phyloP scores from a whole-genome alignment of 2,797 vertebrate genomes.

The Brotula barbata region DNA sequence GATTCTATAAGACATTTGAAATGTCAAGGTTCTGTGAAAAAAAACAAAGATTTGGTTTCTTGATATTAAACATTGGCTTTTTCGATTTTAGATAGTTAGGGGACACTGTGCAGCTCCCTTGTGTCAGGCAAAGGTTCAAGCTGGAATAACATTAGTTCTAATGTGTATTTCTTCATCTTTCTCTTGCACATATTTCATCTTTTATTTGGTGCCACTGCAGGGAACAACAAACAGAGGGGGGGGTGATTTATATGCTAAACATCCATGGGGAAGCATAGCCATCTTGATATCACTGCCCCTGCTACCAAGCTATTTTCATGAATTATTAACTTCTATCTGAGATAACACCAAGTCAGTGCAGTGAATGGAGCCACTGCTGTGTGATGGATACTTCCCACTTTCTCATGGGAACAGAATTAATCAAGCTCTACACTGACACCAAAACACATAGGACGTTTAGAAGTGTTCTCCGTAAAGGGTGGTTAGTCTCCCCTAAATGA shows the following conservation, averaged over 20 bases:
- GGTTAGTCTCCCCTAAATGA: neutral
- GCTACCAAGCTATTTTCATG: slow-evolving; percentile 61
- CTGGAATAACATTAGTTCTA: slow-evolving; percentile 6
- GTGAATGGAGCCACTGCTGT: slow-evolving; percentile 46
- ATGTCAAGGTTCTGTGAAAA: no score
- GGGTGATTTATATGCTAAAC: slow-evolving; percentile 61
- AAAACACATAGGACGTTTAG: slow-evolving; percentile 41
- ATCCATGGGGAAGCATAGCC: slow-evolving; percentile 56
- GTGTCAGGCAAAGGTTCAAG: slow-evolving; percentile 3
- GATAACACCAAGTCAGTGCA: slow-evolving; percentile 64
- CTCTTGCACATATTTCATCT: slow-evolving; percentile 30
- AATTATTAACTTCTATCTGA: slow-evolving; percentile 76
- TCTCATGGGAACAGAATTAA: slow-evolving; percentile 72
- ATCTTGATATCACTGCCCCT: slow-evolving; percentile 59
- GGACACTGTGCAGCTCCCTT: slow-evolving; percentile 7
- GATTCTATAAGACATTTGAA: no score
- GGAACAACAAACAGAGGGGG: slow-evolving; percentile 57
- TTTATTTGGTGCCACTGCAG: slow-evolving; percentile 44
- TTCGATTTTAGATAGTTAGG: slow-evolving; percentile 8
- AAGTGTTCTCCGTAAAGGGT: slow-evolving; percentile 24
- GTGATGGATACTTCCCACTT: slow-evolving; percentile 70
- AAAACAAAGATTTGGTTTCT: neutral
- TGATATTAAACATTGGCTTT: slow-evolving; percentile 16
- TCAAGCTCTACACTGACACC: slow-evolving; percentile 23
- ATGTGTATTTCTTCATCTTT: slow-evolving; percentile 27